phyloP scores from a whole-genome alignment of 2,797 vertebrate species.

The Potorous gilbertii region DNA sequence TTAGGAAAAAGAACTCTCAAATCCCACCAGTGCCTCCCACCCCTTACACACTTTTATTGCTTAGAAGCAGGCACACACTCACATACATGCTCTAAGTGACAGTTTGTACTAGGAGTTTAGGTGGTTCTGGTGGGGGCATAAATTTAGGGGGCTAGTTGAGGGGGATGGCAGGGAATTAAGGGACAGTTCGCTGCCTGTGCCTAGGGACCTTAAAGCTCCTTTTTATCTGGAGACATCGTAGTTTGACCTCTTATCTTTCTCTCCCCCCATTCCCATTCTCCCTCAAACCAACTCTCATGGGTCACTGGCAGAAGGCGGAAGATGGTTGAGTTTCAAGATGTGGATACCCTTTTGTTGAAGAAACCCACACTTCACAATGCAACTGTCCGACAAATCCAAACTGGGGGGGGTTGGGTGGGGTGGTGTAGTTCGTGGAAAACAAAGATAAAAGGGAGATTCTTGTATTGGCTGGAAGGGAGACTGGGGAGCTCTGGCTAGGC shows the following conservation, averaged over 20 bases:
- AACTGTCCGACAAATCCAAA: neutral
- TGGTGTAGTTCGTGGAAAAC: slow-evolving; percentile 13
- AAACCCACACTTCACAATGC: neutral
- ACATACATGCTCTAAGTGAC: neutral
- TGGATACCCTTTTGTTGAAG: neutral
- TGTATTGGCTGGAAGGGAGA: neutral
- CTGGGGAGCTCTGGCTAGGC: neutral
- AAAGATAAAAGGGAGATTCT: slow-evolving; percentile 11
- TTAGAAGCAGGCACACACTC: slow-evolving; percentile 21
- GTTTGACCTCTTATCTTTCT: neutral
- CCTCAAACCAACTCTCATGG: neutral
- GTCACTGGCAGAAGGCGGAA: neutral
- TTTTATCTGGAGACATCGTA: neutral
- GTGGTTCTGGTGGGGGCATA: neutral
- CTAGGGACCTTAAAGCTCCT: neutral
- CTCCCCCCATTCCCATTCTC: too few relatives aligned
- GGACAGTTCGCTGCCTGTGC: neutral
- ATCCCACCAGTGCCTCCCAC: slow-evolving; percentile 36
- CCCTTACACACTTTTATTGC: slow-evolving; percentile 41
- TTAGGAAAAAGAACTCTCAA: slow-evolving; percentile 67
- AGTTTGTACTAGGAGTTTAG: neutral
- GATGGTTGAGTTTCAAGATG: neutral
- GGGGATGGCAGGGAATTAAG: neutral
- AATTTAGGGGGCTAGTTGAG: neutral
- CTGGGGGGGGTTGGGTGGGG: neutral